These are phyloP conservation scores for Lamellibrachia satsuma DNA, from an alignment of 2,888 invertebrate species.

Conservation along the genomic window DNA sequence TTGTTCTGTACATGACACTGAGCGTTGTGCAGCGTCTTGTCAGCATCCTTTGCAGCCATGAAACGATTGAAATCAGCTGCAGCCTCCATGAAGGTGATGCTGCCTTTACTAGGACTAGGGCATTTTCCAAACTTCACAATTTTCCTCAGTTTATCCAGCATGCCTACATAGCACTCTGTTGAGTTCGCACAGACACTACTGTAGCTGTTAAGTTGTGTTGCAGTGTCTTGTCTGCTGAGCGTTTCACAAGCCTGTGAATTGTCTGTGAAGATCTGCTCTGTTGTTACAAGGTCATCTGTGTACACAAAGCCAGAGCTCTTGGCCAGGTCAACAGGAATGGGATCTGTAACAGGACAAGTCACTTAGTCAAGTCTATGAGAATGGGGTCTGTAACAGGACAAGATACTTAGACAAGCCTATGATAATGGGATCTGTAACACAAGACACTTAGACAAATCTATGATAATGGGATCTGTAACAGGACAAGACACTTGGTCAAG, in stretches of 20 bases:
- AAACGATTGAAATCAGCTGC: constrained; percentile 1
- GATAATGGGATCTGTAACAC: not conserved
- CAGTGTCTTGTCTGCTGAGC: not conserved
- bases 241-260: not conserved
- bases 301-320: constrained; percentile 45
- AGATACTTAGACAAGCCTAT: not conserved
- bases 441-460: not conserved
- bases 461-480: too few species aligned
- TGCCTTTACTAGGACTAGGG: not conserved
- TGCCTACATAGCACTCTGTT: not conserved
- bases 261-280: constrained; percentile 38
- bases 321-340: constrained; percentile 54
- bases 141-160: not conserved
- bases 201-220: not conserved
- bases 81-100: not conserved
- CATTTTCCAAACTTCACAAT: constrained; percentile 1
- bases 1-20: not conserved
- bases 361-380: too few species aligned
- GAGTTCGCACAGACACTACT: not conserved
- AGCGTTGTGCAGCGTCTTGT: not conserved
- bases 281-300: constrained; percentile 54
- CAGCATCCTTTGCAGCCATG: not conserved
- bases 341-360: constrained; percentile 46
- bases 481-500: not conserved
- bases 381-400: not conserved